These are phyloP conservation scores for Yoshiicerus persimilis DNA, from an alignment of 1,140 invertebrate genomes.

Conservation along the genomic window DNA sequence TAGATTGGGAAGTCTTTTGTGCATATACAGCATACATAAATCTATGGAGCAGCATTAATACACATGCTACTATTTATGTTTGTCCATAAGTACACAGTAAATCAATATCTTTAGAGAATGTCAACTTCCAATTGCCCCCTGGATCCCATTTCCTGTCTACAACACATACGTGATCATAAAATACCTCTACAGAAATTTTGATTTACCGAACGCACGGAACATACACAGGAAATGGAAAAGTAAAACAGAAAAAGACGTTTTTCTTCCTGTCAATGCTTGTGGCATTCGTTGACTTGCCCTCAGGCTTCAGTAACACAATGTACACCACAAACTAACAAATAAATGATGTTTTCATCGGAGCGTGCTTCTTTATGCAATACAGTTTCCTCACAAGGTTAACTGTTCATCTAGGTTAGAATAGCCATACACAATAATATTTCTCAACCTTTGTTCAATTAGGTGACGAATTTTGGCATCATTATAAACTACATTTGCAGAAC, in stretches of 20 bases:
- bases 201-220: not conserved
- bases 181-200: not conserved
- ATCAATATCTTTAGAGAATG: not conserved
- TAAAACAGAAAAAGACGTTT: not conserved
- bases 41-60: not conserved
- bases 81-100: not conserved
- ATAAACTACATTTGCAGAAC: too few species aligned
- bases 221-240: not conserved
- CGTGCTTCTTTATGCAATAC: too few species aligned
- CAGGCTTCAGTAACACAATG: too few species aligned
- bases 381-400: too few species aligned
- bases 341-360: not conserved
- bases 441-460: too few species aligned
- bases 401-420: too few species aligned
- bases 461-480: too few species aligned
- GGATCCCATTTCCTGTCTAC: not conserved
- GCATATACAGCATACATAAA: too few species aligned
- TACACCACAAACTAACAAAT: not conserved
- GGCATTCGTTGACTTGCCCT: not conserved
- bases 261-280: not conserved
- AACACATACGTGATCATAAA: not conserved
- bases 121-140: not conserved
- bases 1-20: too few species aligned
- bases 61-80: not conserved
- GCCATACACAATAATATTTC: too few species aligned